Evolutionary conservation across 2,888 invertebrate species (phyloP).

Genomic region (Hemaris fuciformis): DNA sequence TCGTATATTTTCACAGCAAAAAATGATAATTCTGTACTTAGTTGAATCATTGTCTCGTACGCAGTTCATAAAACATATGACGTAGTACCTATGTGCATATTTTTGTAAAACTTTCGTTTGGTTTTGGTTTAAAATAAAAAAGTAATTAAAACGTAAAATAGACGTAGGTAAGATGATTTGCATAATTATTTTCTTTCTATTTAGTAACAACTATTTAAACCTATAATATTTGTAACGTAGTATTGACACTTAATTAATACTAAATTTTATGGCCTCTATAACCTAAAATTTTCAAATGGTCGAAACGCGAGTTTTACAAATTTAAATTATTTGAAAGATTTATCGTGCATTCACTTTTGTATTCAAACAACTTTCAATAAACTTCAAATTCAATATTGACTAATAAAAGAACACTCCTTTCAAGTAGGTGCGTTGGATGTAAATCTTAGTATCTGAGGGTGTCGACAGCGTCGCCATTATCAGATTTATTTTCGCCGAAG

Average conservation of each 20-base stretch:
- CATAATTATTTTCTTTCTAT: too few species aligned
- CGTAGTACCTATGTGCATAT: neutral
- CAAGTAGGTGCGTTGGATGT: slow-evolving; percentile 10
- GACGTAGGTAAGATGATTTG: too few species aligned
- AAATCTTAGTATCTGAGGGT: slow-evolving; percentile 13
- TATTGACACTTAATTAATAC: too few species aligned
- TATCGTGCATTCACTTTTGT: neutral
- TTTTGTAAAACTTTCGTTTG: too few species aligned
- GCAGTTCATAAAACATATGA: neutral
- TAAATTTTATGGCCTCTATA: too few species aligned
- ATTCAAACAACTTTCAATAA: neutral
- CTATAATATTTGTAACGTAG: too few species aligned
- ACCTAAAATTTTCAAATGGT: neutral
- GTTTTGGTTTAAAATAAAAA: too few species aligned
- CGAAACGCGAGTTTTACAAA: neutral
- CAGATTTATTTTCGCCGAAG: slow-evolving; percentile 30
- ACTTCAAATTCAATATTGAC: neutral
- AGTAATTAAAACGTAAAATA: too few species aligned
- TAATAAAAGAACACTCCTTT: slow-evolving; percentile 8
- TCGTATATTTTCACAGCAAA: slow-evolving; percentile 1
- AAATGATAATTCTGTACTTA: neutral
- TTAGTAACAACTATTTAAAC: too few species aligned
- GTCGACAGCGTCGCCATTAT: slow-evolving; percentile 19
- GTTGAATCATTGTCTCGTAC: neutral
- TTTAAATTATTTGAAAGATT: neutral